Evolutionary conservation across 2,797 vertebrate genomes (phyloP), one percentile per base, ranked within the genome.

Genomic region (Prionace glauca): DNA sequence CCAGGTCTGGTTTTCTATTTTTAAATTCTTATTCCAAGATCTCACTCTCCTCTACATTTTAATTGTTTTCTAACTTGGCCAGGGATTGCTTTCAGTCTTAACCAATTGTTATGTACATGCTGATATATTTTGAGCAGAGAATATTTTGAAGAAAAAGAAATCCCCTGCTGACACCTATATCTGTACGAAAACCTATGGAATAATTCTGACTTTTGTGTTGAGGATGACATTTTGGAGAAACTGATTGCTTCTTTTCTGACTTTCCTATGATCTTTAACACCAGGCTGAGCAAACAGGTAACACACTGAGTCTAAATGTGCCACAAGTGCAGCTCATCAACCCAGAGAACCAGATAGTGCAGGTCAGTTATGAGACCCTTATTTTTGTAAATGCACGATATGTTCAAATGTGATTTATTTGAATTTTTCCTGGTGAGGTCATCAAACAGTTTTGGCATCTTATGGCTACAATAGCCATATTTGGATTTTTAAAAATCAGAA

Each of bases 311-410:
- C 98, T 99, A 97, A 99, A 98, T 0, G 99, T 99, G 95, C 99
- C 99, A 0, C 99, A 99, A 32, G 99, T 99, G 96, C 99, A 99
- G 97, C 99, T 99, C 96, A 99, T 99, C 97, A 99, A 99, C 97
- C 99, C 99, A 0, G 99, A 99, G 97, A 99, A 99, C 98, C 99
- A 99, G 96, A 99, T 99, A 14, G 98, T 99, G 95, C 99, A 99
- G 99, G 99, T 98, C 96, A 98, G 98, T 96, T 69, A 69, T 92
- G 69, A 0, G 32, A 50, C 67, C 50, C 56, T 67, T 18, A 41
- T 96, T 74, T 77, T 95, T 24, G 29, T 95, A 92, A 92, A 92
- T 92, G n/a, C n/a, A n/a, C n/a, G 16, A 36, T 65, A 62, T 95
- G 71, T 77, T 95, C 24, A 67, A 72, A 71, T 45, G 67, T 94